A percentile compares a stretch with the other conserved stretches of the same genome.
Conservation (phyloP, 2,888 invertebrate species). For the Leptinotarsa peninsularis region DNA sequence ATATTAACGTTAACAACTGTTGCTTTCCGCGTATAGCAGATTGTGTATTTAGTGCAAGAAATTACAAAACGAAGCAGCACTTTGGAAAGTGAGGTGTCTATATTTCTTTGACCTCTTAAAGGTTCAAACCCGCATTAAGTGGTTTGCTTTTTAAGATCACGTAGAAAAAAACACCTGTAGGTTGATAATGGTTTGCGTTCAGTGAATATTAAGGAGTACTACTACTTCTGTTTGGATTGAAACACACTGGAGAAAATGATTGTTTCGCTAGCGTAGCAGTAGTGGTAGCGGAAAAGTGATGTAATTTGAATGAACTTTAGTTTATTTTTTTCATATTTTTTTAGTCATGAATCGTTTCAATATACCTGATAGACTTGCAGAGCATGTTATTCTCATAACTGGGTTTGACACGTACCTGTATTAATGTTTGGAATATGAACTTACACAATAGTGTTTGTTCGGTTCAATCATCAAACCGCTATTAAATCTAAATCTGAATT, state of each 20-base stretch:
- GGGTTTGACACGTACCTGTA: too few species aligned
- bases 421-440: too few species aligned
- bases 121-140: constrained; percentile 63
- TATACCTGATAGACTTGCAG: too few species aligned
- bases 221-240: constrained; percentile 10
- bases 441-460: too few species aligned
- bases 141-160: constrained; percentile 51
- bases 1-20: constrained; percentile 67
- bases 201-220: constrained; percentile 42
- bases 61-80: constrained; percentile 37
- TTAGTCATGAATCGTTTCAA: too few species aligned
- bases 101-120: constrained; percentile 62
- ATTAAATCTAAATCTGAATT: too few species aligned
- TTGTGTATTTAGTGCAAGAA: constrained; percentile 36
- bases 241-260: background rate
- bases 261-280: background rate
- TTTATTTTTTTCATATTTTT: too few species aligned
- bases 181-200: constrained; percentile 31
- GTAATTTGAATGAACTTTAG: background rate
- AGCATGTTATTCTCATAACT: too few species aligned
- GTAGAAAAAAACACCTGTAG: constrained; percentile 46
- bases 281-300: background rate
- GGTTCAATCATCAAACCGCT: too few species aligned
- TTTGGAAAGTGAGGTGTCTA: constrained; percentile 49
- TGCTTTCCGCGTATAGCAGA: constrained; percentile 53